Percentiles rank a stretch among this genome's conserved stretches.
Conservation (phyloP, 2,888 invertebrate genomes). For the Dicycla oo region DNA sequence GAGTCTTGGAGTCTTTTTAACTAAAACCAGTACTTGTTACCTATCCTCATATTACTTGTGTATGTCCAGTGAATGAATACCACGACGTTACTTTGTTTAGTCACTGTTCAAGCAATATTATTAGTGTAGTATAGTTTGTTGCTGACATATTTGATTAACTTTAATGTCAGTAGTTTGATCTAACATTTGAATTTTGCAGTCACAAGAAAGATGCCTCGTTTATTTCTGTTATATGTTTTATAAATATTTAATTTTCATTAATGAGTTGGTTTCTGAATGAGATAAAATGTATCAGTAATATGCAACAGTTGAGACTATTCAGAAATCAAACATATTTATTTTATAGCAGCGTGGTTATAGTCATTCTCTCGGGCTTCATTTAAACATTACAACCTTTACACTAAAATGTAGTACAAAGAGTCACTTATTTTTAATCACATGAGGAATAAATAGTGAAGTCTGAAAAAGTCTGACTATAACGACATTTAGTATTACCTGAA, state of each 20-base stretch:
- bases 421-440: too few relatives aligned
- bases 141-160: constrained; percentile 55
- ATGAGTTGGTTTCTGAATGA: constrained; percentile 35
- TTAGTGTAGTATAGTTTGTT: constrained; percentile 56
- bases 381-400: neutral
- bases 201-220: constrained; percentile 71
- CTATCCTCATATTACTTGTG: constrained; percentile 31
- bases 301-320: constrained; percentile 5
- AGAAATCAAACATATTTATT: constrained; percentile 39
- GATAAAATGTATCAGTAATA: neutral
- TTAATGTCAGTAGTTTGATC: constrained; percentile 61
- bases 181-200: constrained; percentile 63
- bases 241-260: neutral
- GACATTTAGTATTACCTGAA: constrained; percentile 73
- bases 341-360: constrained; percentile 44
- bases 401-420: too few relatives aligned
- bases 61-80: constrained; percentile 46
- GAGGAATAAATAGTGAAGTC: constrained; percentile 3
- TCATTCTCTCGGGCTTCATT: constrained; percentile 29
- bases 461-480: constrained; percentile 38
- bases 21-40: constrained; percentile 42
- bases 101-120: constrained; percentile 47
- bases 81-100: constrained; percentile 46
- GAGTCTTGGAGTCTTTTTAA: neutral
- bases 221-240: constrained; percentile 33